A percentile compares a stretch with the other conserved stretches of the same genome.
Conservation (phyloP, 2,888 invertebrate species). For the Aelia acuminata region DNA sequence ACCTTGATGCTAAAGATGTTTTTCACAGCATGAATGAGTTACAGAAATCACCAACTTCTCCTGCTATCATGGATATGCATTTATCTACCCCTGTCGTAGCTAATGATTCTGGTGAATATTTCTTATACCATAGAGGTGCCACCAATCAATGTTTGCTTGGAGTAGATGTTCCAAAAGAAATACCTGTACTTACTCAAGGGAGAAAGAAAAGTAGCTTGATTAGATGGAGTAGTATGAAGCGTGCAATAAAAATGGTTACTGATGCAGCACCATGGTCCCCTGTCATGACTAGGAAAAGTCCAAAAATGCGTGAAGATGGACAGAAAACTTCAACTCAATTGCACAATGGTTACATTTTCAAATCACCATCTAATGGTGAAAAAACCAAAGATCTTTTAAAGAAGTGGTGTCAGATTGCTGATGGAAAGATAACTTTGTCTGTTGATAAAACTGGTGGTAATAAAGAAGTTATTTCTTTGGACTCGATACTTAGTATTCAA, state of each 20-base stretch:
- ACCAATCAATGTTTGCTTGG: slow-evolving; percentile 34
- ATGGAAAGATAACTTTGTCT: slow-evolving; percentile 81
- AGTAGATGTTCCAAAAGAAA: slow-evolving; percentile 56
- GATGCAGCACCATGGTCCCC: slow-evolving; percentile 65
- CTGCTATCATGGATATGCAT: slow-evolving; percentile 13
- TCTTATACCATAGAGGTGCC: slow-evolving; percentile 64
- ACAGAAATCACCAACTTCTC: slow-evolving; percentile 50
- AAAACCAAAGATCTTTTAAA: slow-evolving; percentile 81
- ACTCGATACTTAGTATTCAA: slow-evolving; percentile 77
- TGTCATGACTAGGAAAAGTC: slow-evolving; percentile 66
- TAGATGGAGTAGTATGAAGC: slow-evolving; percentile 67
- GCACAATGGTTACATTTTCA: slow-evolving; percentile 76
- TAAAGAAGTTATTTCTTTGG: slow-evolving; percentile 80
- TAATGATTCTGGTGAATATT: slow-evolving; percentile 63
- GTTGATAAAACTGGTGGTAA: slow-evolving; percentile 79
- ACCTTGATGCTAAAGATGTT: slow-evolving; percentile 22
- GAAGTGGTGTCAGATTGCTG: slow-evolving; percentile 80
- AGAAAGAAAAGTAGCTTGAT: slow-evolving; percentile 63
- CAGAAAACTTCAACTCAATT: slow-evolving; percentile 70
- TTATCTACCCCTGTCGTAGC: slow-evolving; percentile 18
- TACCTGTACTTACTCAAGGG: slow-evolving; percentile 54
- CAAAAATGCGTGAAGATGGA: slow-evolving; percentile 67
- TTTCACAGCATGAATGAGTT: slow-evolving; percentile 14
- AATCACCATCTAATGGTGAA: slow-evolving; percentile 69
- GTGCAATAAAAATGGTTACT: slow-evolving; percentile 66